phyloP scores from a whole-genome alignment of 1,140 invertebrate genomes.

The Steinernema khuongi region DNA sequence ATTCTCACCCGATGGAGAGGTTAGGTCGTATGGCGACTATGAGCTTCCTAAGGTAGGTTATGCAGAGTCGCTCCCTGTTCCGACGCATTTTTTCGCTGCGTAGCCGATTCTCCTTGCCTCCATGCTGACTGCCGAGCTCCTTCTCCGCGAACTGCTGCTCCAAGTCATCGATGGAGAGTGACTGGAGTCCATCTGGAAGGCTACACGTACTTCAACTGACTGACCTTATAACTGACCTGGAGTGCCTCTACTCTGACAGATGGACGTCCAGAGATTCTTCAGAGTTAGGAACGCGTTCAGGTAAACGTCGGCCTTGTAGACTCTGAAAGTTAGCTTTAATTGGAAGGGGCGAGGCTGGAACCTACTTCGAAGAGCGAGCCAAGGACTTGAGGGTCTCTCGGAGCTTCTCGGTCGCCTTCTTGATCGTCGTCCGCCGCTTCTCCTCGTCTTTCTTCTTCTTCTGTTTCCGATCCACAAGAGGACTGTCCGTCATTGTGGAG shows the following conservation, averaged over 20 bases:
- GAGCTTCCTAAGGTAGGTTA: neutral
- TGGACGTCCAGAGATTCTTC: neutral
- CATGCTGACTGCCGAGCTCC: neutral
- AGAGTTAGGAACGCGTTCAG: neutral
- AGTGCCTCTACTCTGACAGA: neutral
- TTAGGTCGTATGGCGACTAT: neutral
- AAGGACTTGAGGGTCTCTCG: neutral
- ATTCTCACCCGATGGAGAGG: neutral
- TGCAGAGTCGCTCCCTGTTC: neutral
- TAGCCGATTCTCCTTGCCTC: neutral
- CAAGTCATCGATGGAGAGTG: neutral
- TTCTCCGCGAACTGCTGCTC: neutral
- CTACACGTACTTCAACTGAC: neutral
- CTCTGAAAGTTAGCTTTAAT: neutral
- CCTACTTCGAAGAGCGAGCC: neutral
- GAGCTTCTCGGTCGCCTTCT: neutral
- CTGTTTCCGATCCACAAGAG: neutral
- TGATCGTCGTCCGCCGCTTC: neutral
- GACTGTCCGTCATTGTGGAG: too few species aligned
- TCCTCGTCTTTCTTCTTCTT: neutral
- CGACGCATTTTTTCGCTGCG: neutral
- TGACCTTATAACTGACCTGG: neutral
- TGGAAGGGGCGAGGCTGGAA: neutral
- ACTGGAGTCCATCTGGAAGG: neutral
- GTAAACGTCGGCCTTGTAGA: neutral